These are phyloP conservation scores for Cryptotis parvus DNA, from an alignment of 2,113 vertebrate genomes.

Conservation along the genomic window DNA sequence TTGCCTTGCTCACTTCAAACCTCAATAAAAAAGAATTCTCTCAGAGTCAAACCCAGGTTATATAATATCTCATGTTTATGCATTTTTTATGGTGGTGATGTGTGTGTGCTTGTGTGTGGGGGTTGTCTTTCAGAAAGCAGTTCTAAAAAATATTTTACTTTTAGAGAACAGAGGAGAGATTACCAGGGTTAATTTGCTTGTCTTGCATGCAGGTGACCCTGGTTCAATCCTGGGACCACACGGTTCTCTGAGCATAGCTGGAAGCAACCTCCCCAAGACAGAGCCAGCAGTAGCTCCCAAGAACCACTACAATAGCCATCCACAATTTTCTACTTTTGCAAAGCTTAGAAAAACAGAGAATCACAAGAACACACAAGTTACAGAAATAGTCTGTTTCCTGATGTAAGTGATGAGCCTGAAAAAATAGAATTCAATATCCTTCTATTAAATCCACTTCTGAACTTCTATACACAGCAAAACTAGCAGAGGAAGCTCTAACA, in stretches of 20 bases:
- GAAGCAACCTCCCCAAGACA: too few species aligned
- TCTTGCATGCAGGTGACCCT: too few species aligned
- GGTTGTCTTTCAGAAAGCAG: too few species aligned
- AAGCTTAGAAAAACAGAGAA: slow-evolving; percentile 1
- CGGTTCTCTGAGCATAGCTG: too few species aligned
- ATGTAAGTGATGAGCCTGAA: not conserved
- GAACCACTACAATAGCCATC: too few species aligned
- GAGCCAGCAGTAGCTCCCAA: too few species aligned
- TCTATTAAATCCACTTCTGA: not conserved
- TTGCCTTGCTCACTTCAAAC: not conserved
- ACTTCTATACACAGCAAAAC: not conserved
- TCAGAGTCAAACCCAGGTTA: not conserved
- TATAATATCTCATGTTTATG: not conserved
- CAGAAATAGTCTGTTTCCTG: not conserved
- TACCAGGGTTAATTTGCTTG: too few species aligned
- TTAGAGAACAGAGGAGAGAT: too few species aligned
- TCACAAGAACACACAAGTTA: not conserved
- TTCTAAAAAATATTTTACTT: too few species aligned
- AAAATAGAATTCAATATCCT: not conserved
- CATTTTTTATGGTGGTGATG: not conserved
- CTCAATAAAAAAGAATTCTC: not conserved
- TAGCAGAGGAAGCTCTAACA: not conserved
- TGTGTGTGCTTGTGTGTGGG: too few species aligned
- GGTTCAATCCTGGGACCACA: too few species aligned
- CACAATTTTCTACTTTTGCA: slow-evolving; percentile 22